These are phyloP conservation scores for Nycteola revayana DNA, from an alignment of 2,888 invertebrate species.

Conservation along the genomic window DNA sequence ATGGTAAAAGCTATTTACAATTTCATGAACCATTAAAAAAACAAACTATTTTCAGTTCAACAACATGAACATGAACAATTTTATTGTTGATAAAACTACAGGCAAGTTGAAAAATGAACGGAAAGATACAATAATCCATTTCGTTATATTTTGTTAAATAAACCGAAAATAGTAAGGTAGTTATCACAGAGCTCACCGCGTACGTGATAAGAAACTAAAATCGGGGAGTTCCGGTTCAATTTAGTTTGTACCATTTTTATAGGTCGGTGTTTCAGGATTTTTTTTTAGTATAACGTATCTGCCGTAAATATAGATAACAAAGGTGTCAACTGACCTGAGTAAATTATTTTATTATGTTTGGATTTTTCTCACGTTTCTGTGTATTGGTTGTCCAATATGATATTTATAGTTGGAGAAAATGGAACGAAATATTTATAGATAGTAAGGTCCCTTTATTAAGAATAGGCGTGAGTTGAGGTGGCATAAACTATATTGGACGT, in stretches of 20 bases:
- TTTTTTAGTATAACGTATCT: slow-evolving; percentile 17
- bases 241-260: slow-evolving; percentile 49
- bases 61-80: no score
- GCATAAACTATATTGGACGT: no score
- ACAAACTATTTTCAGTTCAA: no score
- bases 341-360: slow-evolving; percentile 21
- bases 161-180: slow-evolving; percentile 38
- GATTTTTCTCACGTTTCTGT: slow-evolving; percentile 1
- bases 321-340: slow-evolving; percentile 21
- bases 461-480: no score
- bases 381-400: not conserved
- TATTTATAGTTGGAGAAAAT: no score
- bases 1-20: no score
- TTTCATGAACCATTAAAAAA: no score
- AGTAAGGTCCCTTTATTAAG: no score
- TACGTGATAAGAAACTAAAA: slow-evolving; percentile 53
- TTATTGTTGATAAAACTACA: no score
- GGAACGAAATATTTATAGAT: no score
- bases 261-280: slow-evolving; percentile 27
- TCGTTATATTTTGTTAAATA: slow-evolving; percentile 35
- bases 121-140: slow-evolving; percentile 24
- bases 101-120: no score
- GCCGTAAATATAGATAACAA: slow-evolving; percentile 27
- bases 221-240: slow-evolving; percentile 45
- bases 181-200: slow-evolving; percentile 41